Evolutionary conservation across 2,888 invertebrate species (phyloP), one percentile per base, ranked within the genome.

Genomic region (Bugula neritina): DNA sequence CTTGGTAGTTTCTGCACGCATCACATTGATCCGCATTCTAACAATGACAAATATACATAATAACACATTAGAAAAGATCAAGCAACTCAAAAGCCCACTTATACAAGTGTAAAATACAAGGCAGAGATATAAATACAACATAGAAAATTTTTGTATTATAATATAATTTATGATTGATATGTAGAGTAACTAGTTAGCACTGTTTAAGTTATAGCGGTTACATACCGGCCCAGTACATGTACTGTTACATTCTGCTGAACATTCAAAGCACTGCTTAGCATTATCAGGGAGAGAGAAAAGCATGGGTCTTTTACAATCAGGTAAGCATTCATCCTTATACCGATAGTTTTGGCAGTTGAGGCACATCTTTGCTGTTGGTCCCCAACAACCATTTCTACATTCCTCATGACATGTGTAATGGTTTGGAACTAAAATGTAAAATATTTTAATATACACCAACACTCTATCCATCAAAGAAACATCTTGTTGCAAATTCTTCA

Each of bases 321-420:
- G 21, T 13, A 70, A 3, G 52, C 70, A 70, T n/a, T 29, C 54
- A 25, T 54, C 70, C 23, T 23, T 54, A 52, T 70, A 70, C 23
- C 29, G 2, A 83, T 89, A 94, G 81, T 92, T 90, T 77, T 89
- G 89, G 84, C 98, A 98, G 72, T 91, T 90, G 27, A 97, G 87
- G 84, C 98, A 98, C 81, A 94, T 92, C 76, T 91, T 89, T 0
- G 92, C 88, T 21, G 92, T 94, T 0, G 91, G 89, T 2, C 96
- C 96, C 98, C 98, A 98, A 85, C 98, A 98, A 23, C 98, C 97
- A 77, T 93, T 91, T 1, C 86, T 82, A 82, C 97, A 98, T 84
- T 96, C 90, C 29, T 88, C 86, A 82, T 94, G 91, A 83, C 97
- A 98, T 34, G 92, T 88, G 79, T 91, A 86, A 71, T 90, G 90